Conservation (phyloP, 2,113 vertebrate species). For the Glaucomys volans region DNA sequence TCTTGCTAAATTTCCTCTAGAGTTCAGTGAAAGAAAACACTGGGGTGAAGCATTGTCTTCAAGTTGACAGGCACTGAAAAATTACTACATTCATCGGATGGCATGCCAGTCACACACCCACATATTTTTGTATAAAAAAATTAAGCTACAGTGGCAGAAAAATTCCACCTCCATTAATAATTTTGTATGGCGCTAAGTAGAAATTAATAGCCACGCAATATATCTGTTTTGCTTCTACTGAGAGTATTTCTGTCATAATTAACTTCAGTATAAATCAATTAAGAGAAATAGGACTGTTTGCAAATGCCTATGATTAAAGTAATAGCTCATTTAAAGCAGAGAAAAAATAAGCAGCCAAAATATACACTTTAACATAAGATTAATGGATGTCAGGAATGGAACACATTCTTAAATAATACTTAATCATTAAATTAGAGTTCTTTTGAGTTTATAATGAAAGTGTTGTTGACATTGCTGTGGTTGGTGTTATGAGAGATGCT, state of each 20-base stretch:
- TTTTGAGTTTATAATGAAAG: slow-evolving; percentile 33
- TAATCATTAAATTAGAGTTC: neutral
- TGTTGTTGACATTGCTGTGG: neutral
- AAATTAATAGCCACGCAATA: slow-evolving; percentile 70
- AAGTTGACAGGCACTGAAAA: slow-evolving; percentile 74
- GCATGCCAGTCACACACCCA: slow-evolving; percentile 54
- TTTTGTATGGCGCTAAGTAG: slow-evolving; percentile 4
- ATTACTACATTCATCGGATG: slow-evolving; percentile 47
- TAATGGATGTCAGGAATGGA: slow-evolving; percentile 41
- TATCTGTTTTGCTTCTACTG: slow-evolving; percentile 56
- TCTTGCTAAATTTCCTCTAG: slow-evolving; percentile 69
- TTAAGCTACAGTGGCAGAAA: slow-evolving; percentile 55
- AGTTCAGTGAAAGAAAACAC: slow-evolving; percentile 75
- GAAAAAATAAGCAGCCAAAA: slow-evolving; percentile 61
- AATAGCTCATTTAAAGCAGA: slow-evolving; percentile 66
- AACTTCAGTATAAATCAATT: slow-evolving; percentile 68
- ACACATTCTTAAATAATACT: neutral
- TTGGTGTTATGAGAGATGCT: neutral
- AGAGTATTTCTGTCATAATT: slow-evolving; percentile 55
- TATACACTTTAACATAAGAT: slow-evolving; percentile 48
- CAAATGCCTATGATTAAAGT: slow-evolving; percentile 70
- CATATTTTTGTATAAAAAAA: slow-evolving; percentile 65
- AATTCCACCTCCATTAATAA: slow-evolving; percentile 70
- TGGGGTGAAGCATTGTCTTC: slow-evolving; percentile 73
- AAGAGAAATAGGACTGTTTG: slow-evolving; percentile 62